A percentile compares a stretch with the other conserved stretches of the same genome.
phyloP scores from a whole-genome alignment of 2,113 vertebrate species.

The Urocolius indicus region DNA sequence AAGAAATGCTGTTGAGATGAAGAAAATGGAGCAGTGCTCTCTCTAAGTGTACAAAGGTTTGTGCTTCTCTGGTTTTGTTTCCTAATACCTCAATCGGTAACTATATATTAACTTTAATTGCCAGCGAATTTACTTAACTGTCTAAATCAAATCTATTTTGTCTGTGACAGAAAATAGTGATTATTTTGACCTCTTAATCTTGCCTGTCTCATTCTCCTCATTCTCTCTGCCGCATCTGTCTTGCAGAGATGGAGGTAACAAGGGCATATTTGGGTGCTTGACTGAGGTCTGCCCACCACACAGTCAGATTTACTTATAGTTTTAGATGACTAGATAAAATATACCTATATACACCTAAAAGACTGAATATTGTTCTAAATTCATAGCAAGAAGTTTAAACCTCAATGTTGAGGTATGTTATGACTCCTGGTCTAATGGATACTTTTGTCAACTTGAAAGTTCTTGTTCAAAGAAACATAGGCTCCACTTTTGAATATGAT shows the following conservation, averaged over 20 bases:
- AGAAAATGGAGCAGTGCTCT: not conserved
- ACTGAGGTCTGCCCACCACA: not conserved
- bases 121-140: not conserved
- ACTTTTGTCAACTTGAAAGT: not conserved
- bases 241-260: not conserved
- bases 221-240: fast-evolving
- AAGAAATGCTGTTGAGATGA: not conserved
- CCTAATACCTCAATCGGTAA: not conserved
- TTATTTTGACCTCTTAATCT: not conserved
- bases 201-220: not conserved
- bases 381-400: not conserved
- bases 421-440: not conserved
- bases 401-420: not conserved
- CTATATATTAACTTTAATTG: not conserved
- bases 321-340: not conserved
- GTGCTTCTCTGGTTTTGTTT: not conserved
- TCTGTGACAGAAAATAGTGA: not conserved
- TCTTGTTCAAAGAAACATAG: not conserved
- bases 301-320: not conserved
- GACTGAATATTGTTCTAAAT: not conserved
- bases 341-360: not conserved
- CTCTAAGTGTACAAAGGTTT: not conserved
- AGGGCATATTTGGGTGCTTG: not conserved
- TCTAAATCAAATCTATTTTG: not conserved
- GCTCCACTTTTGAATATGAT: not conserved